Base-by-base conservation (phyloP, 2,888 invertebrate species). In the Papilio gigon region DNA sequence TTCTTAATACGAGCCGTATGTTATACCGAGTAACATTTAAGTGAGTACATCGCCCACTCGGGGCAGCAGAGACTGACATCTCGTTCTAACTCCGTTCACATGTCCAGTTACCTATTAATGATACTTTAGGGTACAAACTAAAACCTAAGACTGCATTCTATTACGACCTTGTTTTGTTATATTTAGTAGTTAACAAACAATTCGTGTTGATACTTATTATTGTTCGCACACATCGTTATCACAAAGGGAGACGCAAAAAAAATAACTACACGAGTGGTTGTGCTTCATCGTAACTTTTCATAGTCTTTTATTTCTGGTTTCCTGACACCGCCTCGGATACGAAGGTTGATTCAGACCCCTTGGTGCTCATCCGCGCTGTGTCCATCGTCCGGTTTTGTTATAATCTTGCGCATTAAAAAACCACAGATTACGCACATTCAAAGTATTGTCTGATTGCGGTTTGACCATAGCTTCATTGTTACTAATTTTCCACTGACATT, bases 1-100 rank as follows among this genome's bases (percentile, higher is more conserved):
- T 30, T 53, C 53, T 53, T 53, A 53, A 30, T 53, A 30, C 27
- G 50, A 12, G 50, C 30, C 27, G 53, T 53, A 53, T 30, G 27
- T 53, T 30, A 30, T 53, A 14, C 25, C 6, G 22, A 47, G 25
- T 47, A 53, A 53, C 27, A 27, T 27, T 53, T 14, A 27, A n/a
- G 14, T 50, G n/a, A 53, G n/a, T n/a, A n/a, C n/a, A n/a, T n/a
- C 53, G 30, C n/a, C 53, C 53, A 53, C 27, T 14, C 17, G 37
- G 27, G 27, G 6, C 20, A 25, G 5, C 22, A 22, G 2, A 44
- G 20, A 22, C 6, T 42, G 20, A 12, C 25, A 50, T 25, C 50
- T 25, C 25, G 25, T 5, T 53, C n/a, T 53, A 27, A 27, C 5
- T 27, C n/a, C 11, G 27, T 27, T 27, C 27, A 30, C n/a, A 30